These are phyloP conservation scores for Hecatera dysodea DNA, from an alignment of 2,888 invertebrate species.

Conservation along the genomic window DNA sequence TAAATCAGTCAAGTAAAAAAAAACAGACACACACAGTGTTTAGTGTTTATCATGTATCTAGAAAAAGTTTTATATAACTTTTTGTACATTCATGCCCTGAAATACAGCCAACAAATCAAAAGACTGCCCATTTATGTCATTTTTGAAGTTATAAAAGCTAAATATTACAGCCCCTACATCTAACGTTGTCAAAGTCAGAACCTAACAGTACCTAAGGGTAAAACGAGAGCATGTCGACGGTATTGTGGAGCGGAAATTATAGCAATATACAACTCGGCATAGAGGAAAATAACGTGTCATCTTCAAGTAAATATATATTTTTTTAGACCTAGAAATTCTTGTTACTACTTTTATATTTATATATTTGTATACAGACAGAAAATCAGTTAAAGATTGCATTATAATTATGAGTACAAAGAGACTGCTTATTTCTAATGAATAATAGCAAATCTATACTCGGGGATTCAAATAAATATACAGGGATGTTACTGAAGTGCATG, in stretches of 20 bases:
- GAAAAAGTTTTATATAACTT: background rate
- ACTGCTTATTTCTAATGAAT: no score
- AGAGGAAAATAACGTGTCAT: constrained; percentile 4
- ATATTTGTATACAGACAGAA: no score
- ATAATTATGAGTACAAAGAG: no score
- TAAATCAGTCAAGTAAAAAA: no score
- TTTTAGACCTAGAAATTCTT: background rate
- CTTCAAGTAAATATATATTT: background rate
- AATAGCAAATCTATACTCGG: no score
- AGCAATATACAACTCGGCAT: constrained; percentile 9
- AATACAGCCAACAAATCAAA: background rate
- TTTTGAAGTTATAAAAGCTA: background rate
- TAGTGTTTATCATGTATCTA: background rate
- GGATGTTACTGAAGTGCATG: no score
- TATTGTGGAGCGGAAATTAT: background rate
- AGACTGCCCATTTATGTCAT: background rate
- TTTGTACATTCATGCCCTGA: background rate
- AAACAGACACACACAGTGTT: no score
- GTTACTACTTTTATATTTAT: no score
- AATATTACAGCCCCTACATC: background rate
- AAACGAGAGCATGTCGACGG: background rate
- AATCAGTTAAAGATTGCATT: no score
- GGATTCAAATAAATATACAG: no score
- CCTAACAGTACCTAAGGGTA: background rate
- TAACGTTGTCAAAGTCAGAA: background rate